Base-by-base conservation (phyloP, 2,797 vertebrate genomes). In the Xiphophorus birchmanni region DNA sequence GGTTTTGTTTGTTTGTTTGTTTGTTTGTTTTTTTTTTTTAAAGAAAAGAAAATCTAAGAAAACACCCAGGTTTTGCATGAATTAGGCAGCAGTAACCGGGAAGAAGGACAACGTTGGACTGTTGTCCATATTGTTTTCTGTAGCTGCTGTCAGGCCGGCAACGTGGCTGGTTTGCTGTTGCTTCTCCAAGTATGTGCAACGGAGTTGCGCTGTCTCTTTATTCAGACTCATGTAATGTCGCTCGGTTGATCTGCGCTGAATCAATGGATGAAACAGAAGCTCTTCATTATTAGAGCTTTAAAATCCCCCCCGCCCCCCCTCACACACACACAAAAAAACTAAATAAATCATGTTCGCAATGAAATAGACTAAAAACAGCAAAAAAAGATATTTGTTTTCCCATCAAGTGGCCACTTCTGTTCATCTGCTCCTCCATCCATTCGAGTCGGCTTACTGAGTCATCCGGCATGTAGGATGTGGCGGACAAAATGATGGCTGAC, bases 401-500 rank as follows among this genome's bases (percentile, higher is more conserved):
- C 40, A 0, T 18, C 2, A 45, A 71, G 42, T 45, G 12, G 26
- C 11, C 9, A 37, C 15, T 26, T 29, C 1, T 42, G 7, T 10
- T 26, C 5, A 17, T 29, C 74, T 60, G 37, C 32, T 60, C 2
- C 37, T 29, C 40, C 54, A 74, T 81, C 85, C 78, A 42, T 84
- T 45, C 72, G 58, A 82, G 50, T 77, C 83, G 74, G 73, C n/a
- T 72, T 40, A 26, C 80, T 93, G 91, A 93, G 77, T 94, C 91
- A 94, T 91, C 90, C 80, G 40, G 71, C 67, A 84, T 85, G 85
- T 80, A 77, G 80, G 79, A 72, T 54, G 17, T 65, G 81, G 80
- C 74, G 45, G 84, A 47, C 29, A 6, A 67, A 84, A 91, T 87
- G 89, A 88, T 87, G 89, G 87, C 92, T 90, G 88, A 88, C 90